These are phyloP conservation scores for Bovichtus variegatus DNA, from an alignment of 2,797 vertebrate species.

Conservation along the genomic window DNA sequence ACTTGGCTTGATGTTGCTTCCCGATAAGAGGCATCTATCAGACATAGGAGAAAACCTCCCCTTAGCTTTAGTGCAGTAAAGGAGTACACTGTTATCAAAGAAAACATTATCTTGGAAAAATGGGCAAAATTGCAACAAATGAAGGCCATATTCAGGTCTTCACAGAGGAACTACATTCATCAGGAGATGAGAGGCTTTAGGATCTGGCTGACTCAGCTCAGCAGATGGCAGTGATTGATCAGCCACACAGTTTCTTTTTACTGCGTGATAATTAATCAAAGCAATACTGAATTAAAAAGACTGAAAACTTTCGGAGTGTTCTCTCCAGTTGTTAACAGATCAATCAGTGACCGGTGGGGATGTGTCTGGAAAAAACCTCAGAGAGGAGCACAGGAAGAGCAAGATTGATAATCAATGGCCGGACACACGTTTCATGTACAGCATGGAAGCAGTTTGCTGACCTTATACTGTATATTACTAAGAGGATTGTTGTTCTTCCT, in stretches of 20 bases:
- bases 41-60: not conserved
- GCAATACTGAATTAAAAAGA: not conserved
- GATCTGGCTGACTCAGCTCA: conserved; percentile 19
- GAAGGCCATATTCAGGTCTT: not conserved
- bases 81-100: not conserved
- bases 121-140: not conserved
- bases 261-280: conserved; percentile 40
- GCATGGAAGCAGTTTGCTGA: not conserved
- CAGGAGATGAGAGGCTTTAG: not conserved
- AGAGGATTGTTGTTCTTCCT: not conserved
- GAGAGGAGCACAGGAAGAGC: too few species aligned
- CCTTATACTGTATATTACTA: too few species aligned
- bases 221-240: conserved; percentile 36
- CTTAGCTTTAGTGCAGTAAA: not conserved
- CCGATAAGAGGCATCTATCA: not conserved
- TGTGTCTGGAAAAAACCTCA: not conserved
- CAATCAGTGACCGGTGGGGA: conserved; percentile 19
- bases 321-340: conserved; percentile 23
- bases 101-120: not conserved
- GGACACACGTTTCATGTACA: not conserved
- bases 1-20: not conserved
- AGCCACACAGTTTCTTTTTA: conserved; percentile 27
- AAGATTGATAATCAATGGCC: not conserved
- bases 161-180: not conserved
- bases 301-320: not conserved